Percentiles rank a stretch among this genome's conserved stretches.
Conservation (phyloP, 2,797 vertebrate species). For the Danio kyathit region DNA sequence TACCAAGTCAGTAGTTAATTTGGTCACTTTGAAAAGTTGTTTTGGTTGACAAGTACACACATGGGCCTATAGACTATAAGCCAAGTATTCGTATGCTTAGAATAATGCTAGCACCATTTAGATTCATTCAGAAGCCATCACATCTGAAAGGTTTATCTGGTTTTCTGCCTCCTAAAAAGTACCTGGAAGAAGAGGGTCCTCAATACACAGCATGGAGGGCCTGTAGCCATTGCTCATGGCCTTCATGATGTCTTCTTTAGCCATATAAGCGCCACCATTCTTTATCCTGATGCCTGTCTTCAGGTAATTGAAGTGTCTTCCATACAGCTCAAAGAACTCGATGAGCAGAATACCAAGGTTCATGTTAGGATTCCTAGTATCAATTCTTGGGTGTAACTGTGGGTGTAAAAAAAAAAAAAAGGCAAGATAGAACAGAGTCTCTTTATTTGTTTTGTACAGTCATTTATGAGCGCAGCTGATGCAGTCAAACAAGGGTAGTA, state of each 20-base stretch:
- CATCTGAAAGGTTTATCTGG: too few species aligned
- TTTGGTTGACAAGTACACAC: too few species aligned
- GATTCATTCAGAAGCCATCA: too few species aligned
- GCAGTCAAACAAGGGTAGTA: background rate
- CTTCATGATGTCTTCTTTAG: conserved; percentile 98
- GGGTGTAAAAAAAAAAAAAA: background rate
- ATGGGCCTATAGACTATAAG: too few species aligned
- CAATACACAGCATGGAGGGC: conserved; percentile 97
- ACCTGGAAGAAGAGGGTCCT: conserved; percentile 96
- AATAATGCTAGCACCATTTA: too few species aligned
- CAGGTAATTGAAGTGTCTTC: conserved; percentile 99
- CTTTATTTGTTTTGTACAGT: conserved; percentile 3
- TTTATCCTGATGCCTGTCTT: conserved; percentile 97
- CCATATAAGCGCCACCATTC: conserved; percentile 93
- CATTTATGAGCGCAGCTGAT: background rate
- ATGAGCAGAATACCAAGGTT: conserved; percentile 97
- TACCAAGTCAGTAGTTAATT: too few species aligned
- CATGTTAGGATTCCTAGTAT: conserved; percentile 89
- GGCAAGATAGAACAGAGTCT: background rate
- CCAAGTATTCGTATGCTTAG: too few species aligned
- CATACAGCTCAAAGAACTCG: conserved; percentile 98
- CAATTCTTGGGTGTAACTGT: conserved; percentile 94
- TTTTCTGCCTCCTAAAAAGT: conserved; percentile 29
- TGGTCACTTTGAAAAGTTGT: too few species aligned
- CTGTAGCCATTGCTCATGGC: conserved; percentile 93